Percentiles rank a stretch among this genome's conserved stretches.
These are phyloP conservation scores for Coptodon bakossiorum DNA, from an alignment of 2,113 vertebrate genomes.

Conservation along the genomic window DNA sequence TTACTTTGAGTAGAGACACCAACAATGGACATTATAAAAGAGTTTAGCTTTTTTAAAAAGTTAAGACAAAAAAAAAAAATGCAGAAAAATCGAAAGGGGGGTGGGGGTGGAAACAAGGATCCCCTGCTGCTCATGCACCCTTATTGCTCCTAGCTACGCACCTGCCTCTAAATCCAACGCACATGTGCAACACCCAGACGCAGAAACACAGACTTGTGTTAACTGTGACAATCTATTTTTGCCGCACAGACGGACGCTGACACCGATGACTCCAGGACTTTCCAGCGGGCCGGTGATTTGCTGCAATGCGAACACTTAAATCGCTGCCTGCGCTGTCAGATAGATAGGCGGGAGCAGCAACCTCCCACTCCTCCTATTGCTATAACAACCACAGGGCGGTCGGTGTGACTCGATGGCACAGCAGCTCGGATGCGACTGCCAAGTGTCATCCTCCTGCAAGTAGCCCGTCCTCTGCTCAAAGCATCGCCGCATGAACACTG, in stretches of 20 bases:
- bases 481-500: constrained; percentile 2
- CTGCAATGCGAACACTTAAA: constrained; percentile 86
- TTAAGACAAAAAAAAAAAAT: not conserved
- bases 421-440: constrained; percentile 4
- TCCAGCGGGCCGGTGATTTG: constrained; percentile 62
- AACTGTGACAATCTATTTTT: not conserved
- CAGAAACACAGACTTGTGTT: not conserved
- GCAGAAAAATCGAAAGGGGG: not conserved
- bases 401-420: constrained; percentile 28
- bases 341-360: constrained; percentile 30
- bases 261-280: not conserved
- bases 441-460: constrained; percentile 12
- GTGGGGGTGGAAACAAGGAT: not conserved
- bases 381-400: constrained; percentile 73
- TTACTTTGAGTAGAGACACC: not conserved
- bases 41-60: not conserved
- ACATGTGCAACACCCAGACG: not conserved
- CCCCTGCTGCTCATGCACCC: not conserved
- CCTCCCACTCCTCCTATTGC: constrained; percentile 50
- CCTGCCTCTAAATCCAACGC: not conserved
- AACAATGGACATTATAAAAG: not conserved
- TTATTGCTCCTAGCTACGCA: not conserved
- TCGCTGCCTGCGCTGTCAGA: constrained; percentile 39
- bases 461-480: constrained; percentile 10
- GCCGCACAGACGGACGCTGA: not conserved